Conservation (phyloP, 2,888 invertebrate species). For the Anaspis maculata region DNA sequence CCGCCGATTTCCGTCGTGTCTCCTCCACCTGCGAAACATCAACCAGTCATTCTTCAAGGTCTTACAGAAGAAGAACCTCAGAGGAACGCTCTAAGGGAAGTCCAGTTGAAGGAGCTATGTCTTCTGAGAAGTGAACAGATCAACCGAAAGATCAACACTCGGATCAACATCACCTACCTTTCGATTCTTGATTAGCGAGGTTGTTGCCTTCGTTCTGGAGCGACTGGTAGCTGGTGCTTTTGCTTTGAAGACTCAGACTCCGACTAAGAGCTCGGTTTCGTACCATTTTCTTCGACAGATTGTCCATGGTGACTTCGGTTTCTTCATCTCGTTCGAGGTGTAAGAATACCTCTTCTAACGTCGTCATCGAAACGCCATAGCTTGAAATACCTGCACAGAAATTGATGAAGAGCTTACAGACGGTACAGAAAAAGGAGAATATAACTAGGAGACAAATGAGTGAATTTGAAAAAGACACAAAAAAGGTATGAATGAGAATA, state of each 20-base stretch:
- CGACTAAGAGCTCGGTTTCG: slow-evolving; percentile 62
- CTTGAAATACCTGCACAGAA: too few species aligned
- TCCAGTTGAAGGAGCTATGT: too few species aligned
- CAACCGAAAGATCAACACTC: too few species aligned
- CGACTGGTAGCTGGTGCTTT: slow-evolving; percentile 68
- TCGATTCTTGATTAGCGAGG: slow-evolving; percentile 1
- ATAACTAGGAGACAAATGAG: too few species aligned
- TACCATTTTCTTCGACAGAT: slow-evolving; percentile 66
- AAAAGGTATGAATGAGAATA: not conserved
- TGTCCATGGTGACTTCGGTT: slow-evolving; percentile 57
- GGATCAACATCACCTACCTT: too few species aligned
- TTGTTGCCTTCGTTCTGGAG: slow-evolving; percentile 48
- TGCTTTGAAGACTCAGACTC: slow-evolving; percentile 64
- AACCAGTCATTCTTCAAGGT: slow-evolving; percentile 4
- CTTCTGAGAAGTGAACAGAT: too few species aligned
- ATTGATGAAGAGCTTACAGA: too few species aligned
- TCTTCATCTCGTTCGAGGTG: slow-evolving; percentile 72
- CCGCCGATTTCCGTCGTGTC: slow-evolving; percentile 37
- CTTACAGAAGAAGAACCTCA: too few species aligned
- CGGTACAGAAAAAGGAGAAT: too few species aligned
- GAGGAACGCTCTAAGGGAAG: too few species aligned
- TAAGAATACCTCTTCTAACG: slow-evolving; percentile 76
- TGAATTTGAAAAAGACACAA: too few species aligned
- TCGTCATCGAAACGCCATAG: slow-evolving; percentile 85
- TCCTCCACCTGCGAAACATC: slow-evolving; percentile 40